Percentiles rank a stretch among this genome's conserved stretches.
Conservation (phyloP, 2,888 invertebrate genomes). For the Amphimallon solstitiale region DNA sequence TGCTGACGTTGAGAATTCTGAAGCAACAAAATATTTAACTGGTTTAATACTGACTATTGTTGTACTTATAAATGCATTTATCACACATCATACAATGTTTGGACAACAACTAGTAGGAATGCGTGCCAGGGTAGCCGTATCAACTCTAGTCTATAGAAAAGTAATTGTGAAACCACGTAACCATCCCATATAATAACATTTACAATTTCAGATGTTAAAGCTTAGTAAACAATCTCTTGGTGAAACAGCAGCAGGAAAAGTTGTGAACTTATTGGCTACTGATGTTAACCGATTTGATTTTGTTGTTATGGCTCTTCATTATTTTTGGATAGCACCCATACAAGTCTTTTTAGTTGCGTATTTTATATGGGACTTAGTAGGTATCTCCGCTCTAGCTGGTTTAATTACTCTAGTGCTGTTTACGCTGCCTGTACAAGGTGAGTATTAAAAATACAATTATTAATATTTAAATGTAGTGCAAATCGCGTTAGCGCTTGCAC, state of each 20-base stretch:
- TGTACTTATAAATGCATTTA: constrained; percentile 41
- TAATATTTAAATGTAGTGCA: too few species aligned
- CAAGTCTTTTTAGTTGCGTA: constrained; percentile 72
- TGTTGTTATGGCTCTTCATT: constrained; percentile 75
- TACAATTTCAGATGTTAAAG: constrained; percentile 65
- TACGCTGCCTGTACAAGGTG: constrained; percentile 66
- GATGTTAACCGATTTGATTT: constrained; percentile 85
- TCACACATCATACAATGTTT: constrained; percentile 71
- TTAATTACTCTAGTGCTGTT: constrained; percentile 67
- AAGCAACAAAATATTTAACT: constrained; percentile 43
- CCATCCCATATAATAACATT: not conserved
- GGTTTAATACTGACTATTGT: constrained; percentile 42
- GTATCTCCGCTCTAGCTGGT: constrained; percentile 69
- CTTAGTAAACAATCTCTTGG: constrained; percentile 77
- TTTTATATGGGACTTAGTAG: constrained; percentile 68
- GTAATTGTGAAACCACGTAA: constrained; percentile 59
- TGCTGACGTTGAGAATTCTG: constrained; percentile 19
- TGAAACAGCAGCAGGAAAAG: constrained; percentile 83
- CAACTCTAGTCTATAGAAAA: constrained; percentile 81
- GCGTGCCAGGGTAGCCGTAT: constrained; percentile 77
- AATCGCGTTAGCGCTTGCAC: too few species aligned
- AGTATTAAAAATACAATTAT: constrained; percentile 16
- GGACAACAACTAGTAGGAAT: constrained; percentile 73
- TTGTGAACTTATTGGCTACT: constrained; percentile 85
- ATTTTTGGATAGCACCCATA: constrained; percentile 82